Evolutionary conservation across 2,113 vertebrate species (phyloP).

Genomic region (Poeciliopsis prolifica): DNA sequence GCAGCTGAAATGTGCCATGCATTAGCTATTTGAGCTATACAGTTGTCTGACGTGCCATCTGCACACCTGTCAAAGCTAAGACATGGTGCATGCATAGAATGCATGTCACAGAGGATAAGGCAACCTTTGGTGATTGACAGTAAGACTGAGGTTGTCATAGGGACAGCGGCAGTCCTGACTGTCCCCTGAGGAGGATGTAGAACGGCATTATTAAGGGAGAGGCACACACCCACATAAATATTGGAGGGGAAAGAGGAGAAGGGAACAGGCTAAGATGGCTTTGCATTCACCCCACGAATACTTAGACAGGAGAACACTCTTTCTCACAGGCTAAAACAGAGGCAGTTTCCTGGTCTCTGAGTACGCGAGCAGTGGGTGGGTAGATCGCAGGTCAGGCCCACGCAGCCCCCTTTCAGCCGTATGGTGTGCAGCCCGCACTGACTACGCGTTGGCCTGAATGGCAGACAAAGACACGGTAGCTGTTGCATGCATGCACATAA

Average conservation of each 20-base stretch:
- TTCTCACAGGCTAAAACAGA: constrained; percentile 59
- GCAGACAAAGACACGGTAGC: constrained; percentile 67
- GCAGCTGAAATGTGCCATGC: constrained; percentile 1
- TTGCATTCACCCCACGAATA: constrained; percentile 48
- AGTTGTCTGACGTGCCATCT: constrained; percentile 50
- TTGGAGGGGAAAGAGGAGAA: not conserved
- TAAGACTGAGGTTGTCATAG: constrained; percentile 71
- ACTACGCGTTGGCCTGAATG: constrained; percentile 61
- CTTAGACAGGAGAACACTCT: constrained; percentile 20
- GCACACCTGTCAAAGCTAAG: constrained; percentile 62
- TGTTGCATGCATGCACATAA: constrained; percentile 35
- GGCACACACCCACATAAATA: constrained; percentile 15
- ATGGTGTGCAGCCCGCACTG: constrained; percentile 61
- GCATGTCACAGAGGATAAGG: constrained; percentile 45
- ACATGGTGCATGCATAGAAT: constrained; percentile 31
- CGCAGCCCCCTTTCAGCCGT: constrained; percentile 77
- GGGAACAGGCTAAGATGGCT: constrained; percentile 21
- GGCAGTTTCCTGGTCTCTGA: constrained; percentile 48
- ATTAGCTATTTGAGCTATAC: constrained; percentile 43
- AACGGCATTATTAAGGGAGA: constrained; percentile 58
- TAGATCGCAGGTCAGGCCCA: constrained; percentile 76
- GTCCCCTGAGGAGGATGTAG: constrained; percentile 62
- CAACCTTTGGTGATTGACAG: constrained; percentile 55
- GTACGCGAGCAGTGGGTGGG: constrained; percentile 63
- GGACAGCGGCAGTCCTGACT: constrained; percentile 62